Evolutionary conservation across 1,140 invertebrate species (phyloP), one percentile per base, ranked within the genome.

Genomic region (Monomorium pharaonis): DNA sequence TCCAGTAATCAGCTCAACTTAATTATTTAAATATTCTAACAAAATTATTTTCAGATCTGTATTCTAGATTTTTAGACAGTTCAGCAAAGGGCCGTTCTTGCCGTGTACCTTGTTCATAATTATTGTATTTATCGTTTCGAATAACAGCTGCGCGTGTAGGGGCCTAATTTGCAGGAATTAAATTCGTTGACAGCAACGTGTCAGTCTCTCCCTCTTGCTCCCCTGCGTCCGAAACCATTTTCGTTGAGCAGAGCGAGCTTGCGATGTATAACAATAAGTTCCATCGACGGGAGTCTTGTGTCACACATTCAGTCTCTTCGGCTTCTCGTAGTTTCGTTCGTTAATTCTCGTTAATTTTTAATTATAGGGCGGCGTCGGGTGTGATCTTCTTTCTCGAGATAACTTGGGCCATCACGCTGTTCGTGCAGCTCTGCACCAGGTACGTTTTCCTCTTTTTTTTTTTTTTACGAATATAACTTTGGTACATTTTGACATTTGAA

Each of bases 301-400:
- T 54, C 44, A 54, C 6, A 37, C 6, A 37, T 10, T 58, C 65
- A 27, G n/a, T 65, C 30, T 67, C 30, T 33, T 16, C n/a, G 24
- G 37, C 18, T n/a, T n/a, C n/a, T n/a, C n/a, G 16, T 7, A 33
- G 24, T 14, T 24, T 56, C 16, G 30, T 63, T 42, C 14, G 5
- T 51, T 70, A 37, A 81, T 51, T 86, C 18, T 18, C 16, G 16
- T 30, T 9, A 9, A 1, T 47, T n/a, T 84, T 86, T 18, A 60
- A 89, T 94, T 94, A 63, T 91, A 95, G 95, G 76, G 91, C 91
- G 60, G 91, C 92, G 10, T 93, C 95, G 7, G 86, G 89, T 6
- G 75, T 95, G 51, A 95, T 95, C 51, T 94, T 95, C 78, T 95
- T 95, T 87, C 90, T 95, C 5, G 95, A 95, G 89, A 94, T 95